phyloP scores from a whole-genome alignment of 2,797 vertebrate species.

The Enteromius paludinosus region DNA sequence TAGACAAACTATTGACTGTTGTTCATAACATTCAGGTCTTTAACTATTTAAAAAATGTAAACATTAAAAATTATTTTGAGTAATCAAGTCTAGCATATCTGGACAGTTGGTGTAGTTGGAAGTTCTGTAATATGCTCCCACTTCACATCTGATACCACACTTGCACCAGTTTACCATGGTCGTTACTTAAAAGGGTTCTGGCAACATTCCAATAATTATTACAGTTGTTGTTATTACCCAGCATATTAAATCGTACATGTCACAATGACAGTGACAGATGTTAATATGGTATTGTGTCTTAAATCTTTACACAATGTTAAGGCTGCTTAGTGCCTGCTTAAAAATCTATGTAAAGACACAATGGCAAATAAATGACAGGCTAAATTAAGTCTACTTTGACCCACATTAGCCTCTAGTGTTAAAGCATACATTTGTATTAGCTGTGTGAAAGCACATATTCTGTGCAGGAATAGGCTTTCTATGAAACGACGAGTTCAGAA shows the following conservation, averaged over 20 bases:
- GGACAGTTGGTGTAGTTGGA: too few relatives aligned
- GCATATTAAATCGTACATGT: neutral
- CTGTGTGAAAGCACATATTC: neutral
- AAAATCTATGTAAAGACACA: neutral
- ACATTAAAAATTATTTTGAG: neutral
- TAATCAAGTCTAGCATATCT: neutral
- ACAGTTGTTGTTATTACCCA: neutral
- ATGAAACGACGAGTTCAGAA: neutral
- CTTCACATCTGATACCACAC: neutral
- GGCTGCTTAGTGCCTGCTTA: neutral
- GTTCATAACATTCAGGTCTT: neutral
- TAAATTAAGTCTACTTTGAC: neutral
- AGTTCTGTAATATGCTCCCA: neutral
- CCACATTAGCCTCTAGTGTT: neutral
- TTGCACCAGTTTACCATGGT: too few relatives aligned
- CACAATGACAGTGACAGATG: neutral
- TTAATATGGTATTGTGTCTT: neutral
- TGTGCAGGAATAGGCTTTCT: neutral
- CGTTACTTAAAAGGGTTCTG: neutral
- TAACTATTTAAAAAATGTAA: neutral
- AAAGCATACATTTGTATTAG: neutral
- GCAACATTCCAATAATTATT: neutral
- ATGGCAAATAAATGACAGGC: neutral
- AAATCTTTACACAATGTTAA: neutral
- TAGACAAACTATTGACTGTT: neutral